These are phyloP conservation scores for Catocala sponsa DNA, from an alignment of 2,888 invertebrate genomes.

Conservation along the genomic window DNA sequence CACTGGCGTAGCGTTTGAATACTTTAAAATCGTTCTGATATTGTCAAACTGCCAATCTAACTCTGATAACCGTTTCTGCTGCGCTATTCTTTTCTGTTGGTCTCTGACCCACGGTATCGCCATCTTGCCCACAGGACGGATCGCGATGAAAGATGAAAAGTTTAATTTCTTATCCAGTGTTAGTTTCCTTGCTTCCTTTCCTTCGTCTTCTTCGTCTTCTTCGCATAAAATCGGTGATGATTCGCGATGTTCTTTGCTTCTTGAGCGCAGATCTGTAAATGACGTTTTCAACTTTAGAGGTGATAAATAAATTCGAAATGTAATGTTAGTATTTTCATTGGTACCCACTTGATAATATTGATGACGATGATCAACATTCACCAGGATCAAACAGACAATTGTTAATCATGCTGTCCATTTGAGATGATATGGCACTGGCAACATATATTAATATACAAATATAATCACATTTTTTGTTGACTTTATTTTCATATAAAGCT, in stretches of 20 bases:
- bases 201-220: conserved; percentile 29
- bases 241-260: conserved; percentile 25
- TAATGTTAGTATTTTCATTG: too few species aligned
- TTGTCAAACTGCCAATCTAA: conserved; percentile 73
- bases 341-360: too few species aligned
- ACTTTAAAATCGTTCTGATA: conserved; percentile 63
- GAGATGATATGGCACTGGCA: too few species aligned
- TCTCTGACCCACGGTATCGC: conserved; percentile 40
- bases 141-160: conserved; percentile 63
- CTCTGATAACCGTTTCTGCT: conserved; percentile 59
- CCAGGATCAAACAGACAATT: too few species aligned
- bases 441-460: too few species aligned
- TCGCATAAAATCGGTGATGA: conserved; percentile 26
- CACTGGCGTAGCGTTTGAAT: conserved; percentile 73
- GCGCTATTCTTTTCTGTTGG: conserved; percentile 38
- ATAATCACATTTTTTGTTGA: too few species aligned
- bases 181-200: conserved; percentile 36
- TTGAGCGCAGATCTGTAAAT: conserved; percentile 50
- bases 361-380: too few species aligned
- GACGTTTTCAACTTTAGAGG: conserved; percentile 23
- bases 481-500: too few species aligned
- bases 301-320: not conserved
- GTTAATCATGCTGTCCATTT: too few species aligned
- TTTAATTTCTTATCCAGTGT: conserved; percentile 59
- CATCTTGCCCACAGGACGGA: conserved; percentile 55